Evolutionary conservation across 2,888 invertebrate species (phyloP), one percentile per base, ranked within the genome.

Genomic region (Pyrrhosoma nymphula): DNA sequence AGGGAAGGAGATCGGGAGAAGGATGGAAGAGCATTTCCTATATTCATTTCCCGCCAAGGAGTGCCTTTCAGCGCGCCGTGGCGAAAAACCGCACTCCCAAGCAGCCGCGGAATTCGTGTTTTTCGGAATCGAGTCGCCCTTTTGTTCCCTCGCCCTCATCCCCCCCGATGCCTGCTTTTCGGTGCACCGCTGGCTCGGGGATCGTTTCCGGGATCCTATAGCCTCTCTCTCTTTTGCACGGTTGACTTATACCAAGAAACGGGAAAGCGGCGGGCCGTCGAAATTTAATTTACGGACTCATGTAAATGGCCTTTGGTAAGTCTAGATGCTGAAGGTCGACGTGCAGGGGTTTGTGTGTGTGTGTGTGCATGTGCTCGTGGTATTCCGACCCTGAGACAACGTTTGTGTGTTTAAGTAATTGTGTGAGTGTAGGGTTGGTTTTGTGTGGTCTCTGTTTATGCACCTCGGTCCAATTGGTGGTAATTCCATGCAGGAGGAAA

Each of bases 21-120:
- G 89, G 56, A 89, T 23, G 56, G 47, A n/a, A 56, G 56, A 89
- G 89, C 56, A 55, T 55, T 89, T 89, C 56, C 55, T 89, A 56
- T 89, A 56, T 47, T 39, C 39, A 26, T 56, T 89, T 89, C n/a
- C 47, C 89, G 47, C 23, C 47, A 23, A 47, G 47, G 39, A 88
- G 56, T 56, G 89, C 82, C n/a, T 82, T 82, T 82, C 35, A 88
- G 39, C 35, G 88, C 12, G 47, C 39, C 8, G 88, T 23, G 35
- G 3, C 8, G 18, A 56, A 55, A 56, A n/a, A 56, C 55, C 56
- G 26, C 89, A 56, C n/a, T n/a, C 56, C 2, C 47, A 14, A 26
- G 56, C 56, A 47, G 39, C 88, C 88, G 39, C 55, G 23, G n/a
- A 89, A 55, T 56, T 35, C 47, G 47, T 56, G 89, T 89, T 88